These are phyloP conservation scores for Microctonus aethiopoides DNA, from an alignment of 2,888 invertebrate species.

Conservation along the genomic window DNA sequence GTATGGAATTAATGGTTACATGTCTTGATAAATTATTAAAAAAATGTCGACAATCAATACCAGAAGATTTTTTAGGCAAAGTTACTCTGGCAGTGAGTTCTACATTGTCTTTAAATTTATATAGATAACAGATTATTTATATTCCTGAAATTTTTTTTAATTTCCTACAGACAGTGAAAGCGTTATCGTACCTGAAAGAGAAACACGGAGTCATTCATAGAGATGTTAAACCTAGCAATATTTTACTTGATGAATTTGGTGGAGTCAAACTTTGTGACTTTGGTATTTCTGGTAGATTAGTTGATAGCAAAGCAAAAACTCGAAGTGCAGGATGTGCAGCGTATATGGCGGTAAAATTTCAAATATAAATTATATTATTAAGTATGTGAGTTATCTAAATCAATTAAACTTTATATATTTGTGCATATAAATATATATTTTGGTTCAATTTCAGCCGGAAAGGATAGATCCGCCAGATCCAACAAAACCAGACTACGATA, in stretches of 20 bases:
- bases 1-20: conserved; percentile 99
- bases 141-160: conserved; percentile 37
- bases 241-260: conserved; percentile 93
- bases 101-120: background rate
- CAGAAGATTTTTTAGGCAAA: conserved; percentile 95
- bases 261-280: conserved; percentile 99
- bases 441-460: conserved; percentile 80
- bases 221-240: conserved; percentile 99
- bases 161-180: conserved; percentile 85
- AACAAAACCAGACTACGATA: conserved; percentile 94
- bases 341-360: conserved; percentile 89
- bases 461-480: conserved; percentile 95
- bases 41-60: conserved; percentile 86
- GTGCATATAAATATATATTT: conserved; percentile 15
- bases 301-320: conserved; percentile 98
- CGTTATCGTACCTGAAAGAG: conserved; percentile 97
- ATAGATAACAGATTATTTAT: conserved; percentile 13
- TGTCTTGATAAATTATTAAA: conserved; percentile 98
- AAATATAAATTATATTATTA: no score
- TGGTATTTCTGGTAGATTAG: conserved; percentile 97
- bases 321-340: conserved; percentile 98
- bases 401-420: background rate
- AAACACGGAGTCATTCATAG: conserved; percentile 97
- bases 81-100: conserved; percentile 91
- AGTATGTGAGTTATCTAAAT: no score